A percentile compares a stretch with the other conserved stretches of the same genome.
Conservation (phyloP, 2,797 vertebrate species). For the Crocodylus rhombifer region DNA sequence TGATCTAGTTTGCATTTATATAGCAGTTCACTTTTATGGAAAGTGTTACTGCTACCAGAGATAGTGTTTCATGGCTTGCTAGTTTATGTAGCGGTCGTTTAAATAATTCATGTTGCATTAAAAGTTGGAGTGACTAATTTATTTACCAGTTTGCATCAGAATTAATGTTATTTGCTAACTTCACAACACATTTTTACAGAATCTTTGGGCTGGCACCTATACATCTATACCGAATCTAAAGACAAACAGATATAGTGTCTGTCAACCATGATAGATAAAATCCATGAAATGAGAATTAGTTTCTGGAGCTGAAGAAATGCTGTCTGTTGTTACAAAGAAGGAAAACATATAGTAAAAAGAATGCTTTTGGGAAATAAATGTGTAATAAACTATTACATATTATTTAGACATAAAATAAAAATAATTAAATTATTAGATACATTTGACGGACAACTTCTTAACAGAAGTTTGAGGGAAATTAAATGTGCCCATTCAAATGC, state of each 20-base stretch:
- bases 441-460: not conserved
- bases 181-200: not conserved
- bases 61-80: not conserved
- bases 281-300: not conserved
- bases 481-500: not conserved
- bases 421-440: not conserved
- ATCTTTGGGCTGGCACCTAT: not conserved
- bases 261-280: not conserved
- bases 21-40: not conserved
- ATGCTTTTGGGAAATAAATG: not conserved
- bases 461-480: not conserved
- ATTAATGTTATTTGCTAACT: not conserved
- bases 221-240: constrained; percentile 9
- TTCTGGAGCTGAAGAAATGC: constrained; percentile 25
- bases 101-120: not conserved
- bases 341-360: constrained; percentile 17
- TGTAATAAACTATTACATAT: not conserved
- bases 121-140: not conserved
- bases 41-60: not conserved
- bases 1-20: not conserved
- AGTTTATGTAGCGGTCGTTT: not conserved
- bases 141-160: not conserved
- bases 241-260: not conserved
- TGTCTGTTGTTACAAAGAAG: constrained; percentile 1
- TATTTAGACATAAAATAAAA: not conserved